phyloP scores from a whole-genome alignment of 2,113 vertebrate species.

The Panurus biarmicus region DNA sequence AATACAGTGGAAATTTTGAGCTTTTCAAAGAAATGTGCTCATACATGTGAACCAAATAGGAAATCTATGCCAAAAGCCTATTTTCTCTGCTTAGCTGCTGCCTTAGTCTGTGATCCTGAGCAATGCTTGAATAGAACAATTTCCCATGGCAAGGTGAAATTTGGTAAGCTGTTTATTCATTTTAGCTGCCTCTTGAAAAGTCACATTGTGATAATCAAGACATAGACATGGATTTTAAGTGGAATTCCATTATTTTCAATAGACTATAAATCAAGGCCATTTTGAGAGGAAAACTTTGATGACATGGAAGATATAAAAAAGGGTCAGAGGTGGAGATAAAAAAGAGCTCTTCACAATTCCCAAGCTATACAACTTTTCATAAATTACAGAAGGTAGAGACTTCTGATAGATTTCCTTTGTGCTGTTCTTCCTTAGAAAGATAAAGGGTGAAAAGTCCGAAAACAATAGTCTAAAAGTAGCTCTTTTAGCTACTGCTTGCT shows the following conservation, averaged over 20 bases:
- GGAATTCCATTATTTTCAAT: neutral
- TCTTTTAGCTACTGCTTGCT: neutral
- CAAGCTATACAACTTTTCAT: neutral
- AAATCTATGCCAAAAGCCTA: neutral
- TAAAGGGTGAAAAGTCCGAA: neutral
- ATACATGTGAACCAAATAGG: neutral
- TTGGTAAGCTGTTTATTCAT: neutral
- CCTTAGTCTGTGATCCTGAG: neutral
- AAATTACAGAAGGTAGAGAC: neutral
- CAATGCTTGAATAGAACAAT: neutral
- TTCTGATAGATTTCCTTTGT: neutral
- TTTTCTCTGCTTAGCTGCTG: neutral
- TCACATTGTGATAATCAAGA: neutral
- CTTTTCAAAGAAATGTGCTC: neutral
- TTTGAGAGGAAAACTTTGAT: neutral
- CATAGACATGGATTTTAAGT: neutral
- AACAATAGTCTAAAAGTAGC: neutral
- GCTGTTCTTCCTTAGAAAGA: neutral
- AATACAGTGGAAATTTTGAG: neutral
- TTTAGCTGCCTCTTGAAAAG: neutral
- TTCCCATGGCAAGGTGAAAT: neutral
- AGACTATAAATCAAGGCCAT: neutral
- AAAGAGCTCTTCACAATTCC: neutral
- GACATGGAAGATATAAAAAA: neutral
- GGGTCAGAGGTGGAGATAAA: neutral